A percentile compares a stretch with the other conserved stretches of the same genome.
phyloP scores from a whole-genome alignment of 2,113 vertebrate genomes.

The Phylloscopus trochiloides region DNA sequence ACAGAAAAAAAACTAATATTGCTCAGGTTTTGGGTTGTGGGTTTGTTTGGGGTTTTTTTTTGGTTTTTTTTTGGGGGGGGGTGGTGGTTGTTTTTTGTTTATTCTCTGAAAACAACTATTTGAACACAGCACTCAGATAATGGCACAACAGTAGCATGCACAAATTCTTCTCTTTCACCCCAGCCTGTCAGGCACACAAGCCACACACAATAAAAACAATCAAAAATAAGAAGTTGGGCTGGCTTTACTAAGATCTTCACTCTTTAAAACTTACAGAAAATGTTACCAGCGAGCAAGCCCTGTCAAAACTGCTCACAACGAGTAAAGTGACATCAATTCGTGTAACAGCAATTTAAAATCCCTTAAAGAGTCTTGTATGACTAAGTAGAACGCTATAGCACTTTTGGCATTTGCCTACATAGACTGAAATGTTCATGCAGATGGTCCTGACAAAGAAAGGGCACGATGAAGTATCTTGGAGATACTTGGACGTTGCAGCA shows the following conservation, averaged over 20 bases:
- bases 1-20: neutral
- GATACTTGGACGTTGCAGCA: neutral
- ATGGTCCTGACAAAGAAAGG: neutral
- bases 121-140: fast-evolving
- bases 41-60: too few relatives aligned
- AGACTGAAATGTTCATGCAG: neutral
- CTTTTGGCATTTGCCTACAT: conserved; percentile 1
- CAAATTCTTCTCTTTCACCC: neutral
- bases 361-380: neutral
- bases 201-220: neutral
- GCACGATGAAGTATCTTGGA: neutral
- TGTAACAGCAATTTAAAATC: neutral
- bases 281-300: neutral
- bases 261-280: neutral
- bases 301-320: neutral
- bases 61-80: too few relatives aligned
- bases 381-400: neutral
- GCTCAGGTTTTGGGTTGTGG: neutral
- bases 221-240: neutral
- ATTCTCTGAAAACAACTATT: neutral
- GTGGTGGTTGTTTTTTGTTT: neutral
- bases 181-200: neutral
- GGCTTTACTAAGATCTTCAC: neutral
- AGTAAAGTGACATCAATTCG: neutral
- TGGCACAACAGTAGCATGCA: neutral